Percentiles rank a stretch among this genome's conserved stretches.
These are phyloP conservation scores for Callipepla squamata DNA, from an alignment of 2,113 vertebrate genomes.

Conservation along the genomic window DNA sequence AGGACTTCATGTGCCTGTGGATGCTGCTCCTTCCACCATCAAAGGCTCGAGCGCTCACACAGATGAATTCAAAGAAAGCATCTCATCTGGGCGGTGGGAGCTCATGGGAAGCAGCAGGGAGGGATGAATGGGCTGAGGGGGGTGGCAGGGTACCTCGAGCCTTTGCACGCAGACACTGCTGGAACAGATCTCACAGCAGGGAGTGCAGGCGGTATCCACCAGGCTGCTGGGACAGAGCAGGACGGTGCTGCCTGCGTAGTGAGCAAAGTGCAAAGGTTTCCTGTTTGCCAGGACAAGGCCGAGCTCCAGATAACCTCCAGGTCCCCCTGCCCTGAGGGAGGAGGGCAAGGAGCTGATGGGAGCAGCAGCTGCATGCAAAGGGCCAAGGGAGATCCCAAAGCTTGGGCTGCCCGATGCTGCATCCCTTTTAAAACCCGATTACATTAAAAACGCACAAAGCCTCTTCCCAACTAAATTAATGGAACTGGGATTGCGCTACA, in stretches of 20 bases:
- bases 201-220: neutral
- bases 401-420: neutral
- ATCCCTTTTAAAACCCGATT: constrained; percentile 55
- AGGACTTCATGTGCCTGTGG: constrained; percentile 9
- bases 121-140: neutral
- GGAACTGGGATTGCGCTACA: neutral
- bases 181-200: neutral
- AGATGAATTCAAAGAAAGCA: neutral
- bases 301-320: neutral
- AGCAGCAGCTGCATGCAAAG: neutral
- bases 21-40: neutral
- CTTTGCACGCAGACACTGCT: neutral
- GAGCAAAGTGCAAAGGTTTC: neutral
- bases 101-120: neutral
- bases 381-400: neutral
- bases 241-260: accelerated
- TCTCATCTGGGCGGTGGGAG: neutral
- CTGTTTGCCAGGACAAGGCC: neutral
- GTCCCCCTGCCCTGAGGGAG: neutral
- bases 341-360: neutral
- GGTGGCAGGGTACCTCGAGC: accelerated
- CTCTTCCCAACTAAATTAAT: constrained; percentile 50
- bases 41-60: constrained; percentile 34
- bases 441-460: constrained; percentile 39
- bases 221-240: neutral